A percentile compares a stretch with the other conserved stretches of the same genome.
Conservation (phyloP, 2,797 vertebrate species). For the Sebastolobus alascanus region DNA sequence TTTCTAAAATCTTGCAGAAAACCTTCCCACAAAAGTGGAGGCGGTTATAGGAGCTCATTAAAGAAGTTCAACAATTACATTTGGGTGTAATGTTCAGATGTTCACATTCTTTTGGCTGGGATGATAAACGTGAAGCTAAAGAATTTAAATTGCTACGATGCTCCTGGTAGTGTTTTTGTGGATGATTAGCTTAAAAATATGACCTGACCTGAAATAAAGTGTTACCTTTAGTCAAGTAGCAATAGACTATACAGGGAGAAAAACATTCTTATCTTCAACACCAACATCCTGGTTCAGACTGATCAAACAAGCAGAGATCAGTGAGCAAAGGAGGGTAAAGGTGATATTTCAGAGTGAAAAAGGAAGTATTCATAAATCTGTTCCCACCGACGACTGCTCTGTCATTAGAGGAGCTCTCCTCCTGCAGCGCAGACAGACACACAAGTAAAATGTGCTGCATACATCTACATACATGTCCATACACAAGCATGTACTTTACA, state of each 20-base stretch:
- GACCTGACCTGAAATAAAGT: not conserved
- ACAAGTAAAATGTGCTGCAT: not conserved
- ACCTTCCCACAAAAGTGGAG: not conserved
- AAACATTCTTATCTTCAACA: slow-evolving; percentile 12
- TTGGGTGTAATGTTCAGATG: not conserved
- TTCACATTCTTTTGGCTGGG: not conserved
- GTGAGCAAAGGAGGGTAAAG: slow-evolving; percentile 3
- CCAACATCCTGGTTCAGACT: slow-evolving; percentile 8
- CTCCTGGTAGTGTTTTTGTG: not conserved
- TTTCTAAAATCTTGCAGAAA: not conserved
- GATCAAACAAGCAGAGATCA: slow-evolving; percentile 33
- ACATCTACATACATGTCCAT: not conserved
- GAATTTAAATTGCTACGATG: not conserved
- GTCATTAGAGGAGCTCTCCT: slow-evolving; percentile 10
- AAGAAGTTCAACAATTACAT: rapidly evolving
- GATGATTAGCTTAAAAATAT: not conserved
- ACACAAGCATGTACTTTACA: not conserved
- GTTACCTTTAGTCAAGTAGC: not conserved
- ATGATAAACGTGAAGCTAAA: not conserved
- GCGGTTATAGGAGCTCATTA: too few relatives aligned
- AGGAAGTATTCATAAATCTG: slow-evolving; percentile 39
- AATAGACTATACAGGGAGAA: not conserved
- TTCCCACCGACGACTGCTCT: slow-evolving; percentile 12
- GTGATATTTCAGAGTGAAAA: not conserved
- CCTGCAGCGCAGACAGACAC: not conserved